Evolutionary conservation across 2,888 invertebrate genomes (phyloP).

Genomic region (Amiota mariae): DNA sequence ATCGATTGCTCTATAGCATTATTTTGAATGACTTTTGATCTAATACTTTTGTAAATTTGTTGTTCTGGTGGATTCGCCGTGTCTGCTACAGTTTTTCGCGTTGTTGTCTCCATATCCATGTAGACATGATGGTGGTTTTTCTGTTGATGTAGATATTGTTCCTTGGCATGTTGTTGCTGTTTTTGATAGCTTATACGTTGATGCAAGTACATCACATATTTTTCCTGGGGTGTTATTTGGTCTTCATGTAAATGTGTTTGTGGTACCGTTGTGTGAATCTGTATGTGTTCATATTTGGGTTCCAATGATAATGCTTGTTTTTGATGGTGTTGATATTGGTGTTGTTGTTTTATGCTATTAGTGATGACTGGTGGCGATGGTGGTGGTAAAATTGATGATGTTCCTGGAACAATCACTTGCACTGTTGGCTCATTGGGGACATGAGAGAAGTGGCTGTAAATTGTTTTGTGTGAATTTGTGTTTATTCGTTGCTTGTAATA

Average conservation of each 20-base stretch:
- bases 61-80: not conserved
- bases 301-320: constrained; percentile 23
- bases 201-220: constrained; percentile 71
- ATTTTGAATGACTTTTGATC: constrained; percentile 10
- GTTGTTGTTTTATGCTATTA: constrained; percentile 54
- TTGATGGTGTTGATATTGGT: constrained; percentile 32
- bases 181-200: constrained; percentile 67
- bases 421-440: constrained; percentile 52
- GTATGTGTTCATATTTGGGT: constrained; percentile 46
- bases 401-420: constrained; percentile 42
- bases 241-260: constrained; percentile 47
- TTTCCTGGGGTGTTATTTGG: constrained; percentile 71
- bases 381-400: not conserved
- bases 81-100: constrained; percentile 18
- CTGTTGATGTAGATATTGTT: constrained; percentile 44
- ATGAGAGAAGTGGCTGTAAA: constrained; percentile 57
- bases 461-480: constrained; percentile 18
- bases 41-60: not conserved
- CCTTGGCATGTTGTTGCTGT: constrained; percentile 47
- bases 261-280: constrained; percentile 40
- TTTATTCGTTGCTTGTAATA: constrained; percentile 8
- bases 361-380: constrained; percentile 42
- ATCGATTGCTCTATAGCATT: constrained; percentile 27
- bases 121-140: constrained; percentile 36
- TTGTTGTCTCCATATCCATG: constrained; percentile 48